Evolutionary conservation across 1,140 invertebrate species (phyloP), one percentile per base, ranked within the genome.

Genomic region (Tetragnatha versicolor): DNA sequence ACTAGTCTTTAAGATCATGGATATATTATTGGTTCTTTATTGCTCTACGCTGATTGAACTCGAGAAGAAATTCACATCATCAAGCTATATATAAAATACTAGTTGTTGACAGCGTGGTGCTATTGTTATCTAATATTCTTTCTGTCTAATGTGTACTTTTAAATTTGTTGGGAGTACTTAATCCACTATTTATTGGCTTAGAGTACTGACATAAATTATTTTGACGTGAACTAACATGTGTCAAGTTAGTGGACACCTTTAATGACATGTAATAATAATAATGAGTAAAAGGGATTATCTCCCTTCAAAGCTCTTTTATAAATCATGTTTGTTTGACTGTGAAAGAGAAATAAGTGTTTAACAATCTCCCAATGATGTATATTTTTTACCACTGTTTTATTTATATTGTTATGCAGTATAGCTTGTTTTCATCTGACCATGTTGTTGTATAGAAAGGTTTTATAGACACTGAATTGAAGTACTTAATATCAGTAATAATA

Each of bases 141-240:
- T 51, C 65, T 51, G 65, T 51, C 17, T 22, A 45, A 45, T 45
- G 51, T 22, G 27, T 68, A 68, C 47, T 68, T 45, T 68, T 49
- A 51, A 68, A 68, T 31, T 33, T 9, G 31, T 51, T 31, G 14
- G 22, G 25, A 55, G 68, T 70, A 70, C 68, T 70, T 70, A 70
- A 68, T 27, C n/a, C n/a, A n/a, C 25, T 70, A 27, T 70, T 35
- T 55, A 33, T 27, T 70, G 68, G 68, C 68, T 25, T n/a, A 39
- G 45, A 70, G 68, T 70, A 70, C 68, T 70, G 47, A 51, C 29
- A 31, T 47, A 68, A 49, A 49, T 68, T 49, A 68, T 68, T 68
- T 68, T 45, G 61, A 22, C 42, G 61, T 65, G 39, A 31, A 65
- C 61, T 42, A 37, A 61, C 29, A 35, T 2, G 20, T 22, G 27